Base-by-base conservation (phyloP, 1,140 invertebrate genomes). In the Drosophila watanabei region DNA sequence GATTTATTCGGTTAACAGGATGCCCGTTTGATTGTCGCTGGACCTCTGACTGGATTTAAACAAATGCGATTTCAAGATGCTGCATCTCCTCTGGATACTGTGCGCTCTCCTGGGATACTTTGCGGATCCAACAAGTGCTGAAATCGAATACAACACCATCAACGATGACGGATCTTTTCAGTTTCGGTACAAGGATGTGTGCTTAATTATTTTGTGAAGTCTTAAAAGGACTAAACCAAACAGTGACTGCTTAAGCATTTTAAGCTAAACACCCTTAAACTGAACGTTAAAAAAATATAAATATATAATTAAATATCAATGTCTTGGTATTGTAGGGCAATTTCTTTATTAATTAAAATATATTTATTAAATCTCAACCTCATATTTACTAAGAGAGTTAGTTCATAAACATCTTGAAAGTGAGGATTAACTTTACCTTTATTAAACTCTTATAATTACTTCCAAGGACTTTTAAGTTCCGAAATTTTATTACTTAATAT, bases 161-260 rank as follows among this genome's bases (percentile, higher is more conserved):
- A 94, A 95, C 76, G 94, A 93, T n/a, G 95, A 95, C 93, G 95
- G 95, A 79, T 95, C 95, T 24, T 96, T 94, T 80, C 94, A 95
- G 93, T 96, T 95, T 93, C 95, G 95, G 94, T 94, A 56, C 56
- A 43, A 14, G 33, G 32, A 56, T 18, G 11, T 11, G 35, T 64
- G 51, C 20, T 11, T 30, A 33, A 35, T 32, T 2, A 43, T 33
- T 56, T 16, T 35, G 18, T 64, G 35, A 32, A 45, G 58, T 16
- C 13, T 11, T 6, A 0, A 13, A 57, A 51, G 60, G 35, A 41
- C 45, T 43, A 9, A 11, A 2, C 0, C 1, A 37, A 28, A 41
- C 28, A 51, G 30, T 43, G 37, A 20, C 2, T n/a, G 5, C 7
- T 7, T 18, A 2, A n/a, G 24, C n/a, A 28, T 2, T 14, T 41